Percentiles rank a stretch among this genome's conserved stretches.
Evolutionary conservation across 2,113 vertebrate genomes (phyloP).

Genomic region (Micronycteris hirsuta): DNA sequence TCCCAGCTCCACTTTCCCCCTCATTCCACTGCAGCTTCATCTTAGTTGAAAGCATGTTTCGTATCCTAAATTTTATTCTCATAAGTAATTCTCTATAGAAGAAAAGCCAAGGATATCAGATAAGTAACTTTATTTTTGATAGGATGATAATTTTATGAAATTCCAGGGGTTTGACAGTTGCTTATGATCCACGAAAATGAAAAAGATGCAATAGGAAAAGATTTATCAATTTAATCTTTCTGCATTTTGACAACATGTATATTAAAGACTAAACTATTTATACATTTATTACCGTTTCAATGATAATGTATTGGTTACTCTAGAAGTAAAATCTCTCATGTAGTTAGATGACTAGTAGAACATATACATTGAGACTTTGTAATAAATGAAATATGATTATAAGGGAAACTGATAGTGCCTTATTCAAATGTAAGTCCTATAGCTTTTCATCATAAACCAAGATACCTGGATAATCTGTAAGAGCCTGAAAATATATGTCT

Average conservation of each 20-base stretch:
- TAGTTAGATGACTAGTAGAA: constrained; percentile 26
- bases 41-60: constrained; percentile 7
- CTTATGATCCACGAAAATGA: constrained; percentile 33
- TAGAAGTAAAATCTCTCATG: constrained; percentile 23
- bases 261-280: constrained; percentile 34
- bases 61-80: background rate
- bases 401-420: background rate
- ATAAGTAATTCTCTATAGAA: background rate
- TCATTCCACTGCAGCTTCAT: background rate
- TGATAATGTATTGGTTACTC: constrained; percentile 1
- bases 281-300: constrained; percentile 29
- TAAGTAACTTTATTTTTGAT: constrained; percentile 54
- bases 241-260: constrained; percentile 22
- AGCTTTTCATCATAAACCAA: constrained; percentile 26
- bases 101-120: constrained; percentile 26
- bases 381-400: constrained; percentile 28
- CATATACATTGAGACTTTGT: background rate
- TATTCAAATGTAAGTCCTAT: background rate
- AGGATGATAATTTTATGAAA: constrained; percentile 46
- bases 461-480: background rate
- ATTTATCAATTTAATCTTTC: constrained; percentile 41
- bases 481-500: background rate
- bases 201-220: constrained; percentile 16
- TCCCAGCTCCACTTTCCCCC: background rate
- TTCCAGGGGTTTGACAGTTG: constrained; percentile 30